These are phyloP conservation scores for Sarcophilus harrisii DNA, from an alignment of 2,797 vertebrate genomes.

Conservation along the genomic window DNA sequence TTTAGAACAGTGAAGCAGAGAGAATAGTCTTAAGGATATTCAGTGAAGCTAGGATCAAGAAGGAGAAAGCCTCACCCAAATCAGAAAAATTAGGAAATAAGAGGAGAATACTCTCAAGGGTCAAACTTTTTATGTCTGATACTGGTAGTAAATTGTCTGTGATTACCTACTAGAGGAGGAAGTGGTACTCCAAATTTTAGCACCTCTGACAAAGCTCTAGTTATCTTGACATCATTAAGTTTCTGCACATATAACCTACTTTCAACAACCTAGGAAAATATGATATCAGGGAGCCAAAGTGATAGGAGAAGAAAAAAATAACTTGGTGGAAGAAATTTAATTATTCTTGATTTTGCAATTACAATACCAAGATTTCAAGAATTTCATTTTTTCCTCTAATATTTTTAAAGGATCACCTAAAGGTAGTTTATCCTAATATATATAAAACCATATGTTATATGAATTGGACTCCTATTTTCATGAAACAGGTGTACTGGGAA, in stretches of 20 bases:
- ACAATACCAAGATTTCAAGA: constrained; percentile 11
- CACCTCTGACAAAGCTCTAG: neutral
- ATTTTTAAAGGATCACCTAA: constrained; percentile 25
- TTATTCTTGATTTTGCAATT: constrained; percentile 49
- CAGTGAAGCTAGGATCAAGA: neutral
- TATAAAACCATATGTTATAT: constrained; percentile 16
- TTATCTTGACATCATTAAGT: neutral
- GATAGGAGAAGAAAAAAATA: neutral
- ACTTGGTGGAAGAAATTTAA: constrained; percentile 5
- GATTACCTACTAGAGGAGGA: neutral
- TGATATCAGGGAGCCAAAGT: neutral
- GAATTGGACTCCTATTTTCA: constrained; percentile 22
- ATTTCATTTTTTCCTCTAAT: constrained; percentile 27
- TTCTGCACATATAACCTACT: neutral
- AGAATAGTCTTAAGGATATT: neutral
- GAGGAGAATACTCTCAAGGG: neutral
- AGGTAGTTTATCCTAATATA: constrained; percentile 19
- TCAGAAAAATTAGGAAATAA: neutral
- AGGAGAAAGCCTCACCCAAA: neutral
- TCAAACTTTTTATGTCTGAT: neutral
- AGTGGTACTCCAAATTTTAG: neutral
- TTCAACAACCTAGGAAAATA: neutral
- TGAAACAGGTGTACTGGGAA: constrained; percentile 17
- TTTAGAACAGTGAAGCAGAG: neutral
- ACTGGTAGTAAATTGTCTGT: neutral